phyloP scores from a whole-genome alignment of 2,888 invertebrate species.

The Mesorhabditis belari region DNA sequence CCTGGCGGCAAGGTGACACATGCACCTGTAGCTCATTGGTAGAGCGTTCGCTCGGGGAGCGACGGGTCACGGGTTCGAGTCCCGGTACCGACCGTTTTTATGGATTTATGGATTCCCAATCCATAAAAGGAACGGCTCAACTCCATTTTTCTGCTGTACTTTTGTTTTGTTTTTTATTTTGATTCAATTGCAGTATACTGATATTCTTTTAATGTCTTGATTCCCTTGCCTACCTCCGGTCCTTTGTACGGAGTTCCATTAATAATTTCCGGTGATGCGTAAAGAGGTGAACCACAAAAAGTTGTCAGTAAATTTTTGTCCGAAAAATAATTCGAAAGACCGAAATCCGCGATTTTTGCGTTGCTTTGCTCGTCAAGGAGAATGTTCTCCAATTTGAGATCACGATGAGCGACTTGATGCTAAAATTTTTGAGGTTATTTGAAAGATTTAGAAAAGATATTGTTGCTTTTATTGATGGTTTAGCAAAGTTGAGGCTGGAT shows the following conservation, averaged over 20 bases:
- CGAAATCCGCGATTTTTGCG: constrained; percentile 88
- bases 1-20: no score
- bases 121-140: neutral
- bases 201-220: neutral
- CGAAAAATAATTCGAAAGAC: constrained; percentile 81
- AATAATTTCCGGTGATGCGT: constrained; percentile 57
- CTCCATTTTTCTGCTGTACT: no score
- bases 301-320: constrained; percentile 55
- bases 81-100: no score
- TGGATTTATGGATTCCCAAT: neutral
- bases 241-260: constrained; percentile 67
- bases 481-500: no score
- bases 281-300: constrained; percentile 59
- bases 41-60: no score
- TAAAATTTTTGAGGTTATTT: constrained; percentile 13
- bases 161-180: no score
- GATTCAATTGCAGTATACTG: neutral
- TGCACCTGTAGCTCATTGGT: no score
- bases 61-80: no score
- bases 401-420: constrained; percentile 57
- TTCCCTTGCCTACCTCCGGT: constrained; percentile 70
- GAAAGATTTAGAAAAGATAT: no score
- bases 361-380: constrained; percentile 55
- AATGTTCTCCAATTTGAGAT: constrained; percentile 59
- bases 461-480: no score